These are phyloP conservation scores for Drosophila auraria DNA, from an alignment of 1,140 invertebrate species.

Conservation along the genomic window DNA sequence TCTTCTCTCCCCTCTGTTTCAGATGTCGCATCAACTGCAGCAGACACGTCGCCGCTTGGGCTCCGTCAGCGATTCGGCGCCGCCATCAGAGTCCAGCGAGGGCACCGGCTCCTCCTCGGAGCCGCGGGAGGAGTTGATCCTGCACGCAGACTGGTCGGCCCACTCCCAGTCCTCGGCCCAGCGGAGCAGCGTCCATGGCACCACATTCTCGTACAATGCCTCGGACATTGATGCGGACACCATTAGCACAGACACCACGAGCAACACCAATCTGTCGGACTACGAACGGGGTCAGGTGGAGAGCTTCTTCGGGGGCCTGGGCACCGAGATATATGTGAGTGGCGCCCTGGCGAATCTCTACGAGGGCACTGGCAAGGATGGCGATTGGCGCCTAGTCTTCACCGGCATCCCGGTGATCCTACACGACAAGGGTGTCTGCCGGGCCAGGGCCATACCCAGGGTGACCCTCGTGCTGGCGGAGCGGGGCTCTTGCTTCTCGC, in stretches of 20 bases:
- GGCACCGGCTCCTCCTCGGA: slow-evolving; percentile 83
- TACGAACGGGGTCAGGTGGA: slow-evolving; percentile 91
- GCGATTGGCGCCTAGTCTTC: slow-evolving; percentile 90
- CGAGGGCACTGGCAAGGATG: slow-evolving; percentile 87
- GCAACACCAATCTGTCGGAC: slow-evolving; percentile 87
- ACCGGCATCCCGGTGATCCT: slow-evolving; percentile 93
- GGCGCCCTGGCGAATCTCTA: slow-evolving; percentile 93
- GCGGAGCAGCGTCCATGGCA: slow-evolving; percentile 70
- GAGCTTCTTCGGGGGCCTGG: slow-evolving; percentile 91
- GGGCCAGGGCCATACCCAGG: slow-evolving; percentile 89
- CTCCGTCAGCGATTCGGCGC: slow-evolving; percentile 82
- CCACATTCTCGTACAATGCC: slow-evolving; percentile 75
- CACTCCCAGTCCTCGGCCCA: slow-evolving; percentile 74
- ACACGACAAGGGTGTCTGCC: slow-evolving; percentile 91
- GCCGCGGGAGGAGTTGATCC: slow-evolving; percentile 72
- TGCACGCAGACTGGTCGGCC: slow-evolving; percentile 78
- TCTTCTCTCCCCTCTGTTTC: slow-evolving; percentile 4
- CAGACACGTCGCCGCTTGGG: slow-evolving; percentile 80
- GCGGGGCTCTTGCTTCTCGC: slow-evolving; percentile 92
- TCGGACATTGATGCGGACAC: slow-evolving; percentile 82
- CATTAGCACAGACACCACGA: slow-evolving; percentile 81
- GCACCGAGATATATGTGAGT: slow-evolving; percentile 92
- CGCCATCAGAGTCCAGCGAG: slow-evolving; percentile 83
- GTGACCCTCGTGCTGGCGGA: slow-evolving; percentile 93
- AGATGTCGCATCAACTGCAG: slow-evolving; percentile 80